Percentiles rank a stretch among this genome's conserved stretches.
Conservation (phyloP, 2,113 vertebrate species). For the Semicossyphus pulcher region DNA sequence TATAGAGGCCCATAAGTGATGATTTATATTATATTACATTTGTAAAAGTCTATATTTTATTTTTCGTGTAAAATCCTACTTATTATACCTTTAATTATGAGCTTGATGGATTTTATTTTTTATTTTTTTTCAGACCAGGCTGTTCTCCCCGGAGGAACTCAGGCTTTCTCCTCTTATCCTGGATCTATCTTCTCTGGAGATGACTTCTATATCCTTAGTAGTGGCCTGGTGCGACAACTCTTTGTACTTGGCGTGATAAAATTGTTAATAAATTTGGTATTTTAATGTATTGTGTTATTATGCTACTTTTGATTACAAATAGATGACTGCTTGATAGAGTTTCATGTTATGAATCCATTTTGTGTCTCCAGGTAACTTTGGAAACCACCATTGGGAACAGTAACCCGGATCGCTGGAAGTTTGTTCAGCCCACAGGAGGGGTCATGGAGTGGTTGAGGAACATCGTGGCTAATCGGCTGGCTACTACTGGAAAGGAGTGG, state of each 20-base stretch:
- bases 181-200: constrained; percentile 93
- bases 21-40: no score
- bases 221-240: constrained; percentile 89
- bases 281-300: not conserved
- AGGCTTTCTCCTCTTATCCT: constrained; percentile 94
- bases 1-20: no score
- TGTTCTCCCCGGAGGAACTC: constrained; percentile 83
- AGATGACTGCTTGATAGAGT: no score
- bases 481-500: constrained; percentile 86
- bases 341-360: not conserved
- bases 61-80: no score
- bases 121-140: constrained; percentile 69
- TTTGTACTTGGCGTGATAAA: not conserved
- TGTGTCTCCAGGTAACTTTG: constrained; percentile 85
- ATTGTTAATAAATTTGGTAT: not conserved
- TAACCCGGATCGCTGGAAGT: constrained; percentile 89
- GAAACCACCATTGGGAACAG: constrained; percentile 97
- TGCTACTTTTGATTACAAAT: not conserved
- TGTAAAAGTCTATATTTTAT: no score
- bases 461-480: constrained; percentile 91
- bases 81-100: not conserved
- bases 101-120: not conserved
- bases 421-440: constrained; percentile 82
- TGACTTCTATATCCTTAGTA: constrained; percentile 96
- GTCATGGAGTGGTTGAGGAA: constrained; percentile 96